These are phyloP conservation scores for Ceratina calcarata DNA, from an alignment of 1,140 invertebrate genomes.

Conservation along the genomic window DNA sequence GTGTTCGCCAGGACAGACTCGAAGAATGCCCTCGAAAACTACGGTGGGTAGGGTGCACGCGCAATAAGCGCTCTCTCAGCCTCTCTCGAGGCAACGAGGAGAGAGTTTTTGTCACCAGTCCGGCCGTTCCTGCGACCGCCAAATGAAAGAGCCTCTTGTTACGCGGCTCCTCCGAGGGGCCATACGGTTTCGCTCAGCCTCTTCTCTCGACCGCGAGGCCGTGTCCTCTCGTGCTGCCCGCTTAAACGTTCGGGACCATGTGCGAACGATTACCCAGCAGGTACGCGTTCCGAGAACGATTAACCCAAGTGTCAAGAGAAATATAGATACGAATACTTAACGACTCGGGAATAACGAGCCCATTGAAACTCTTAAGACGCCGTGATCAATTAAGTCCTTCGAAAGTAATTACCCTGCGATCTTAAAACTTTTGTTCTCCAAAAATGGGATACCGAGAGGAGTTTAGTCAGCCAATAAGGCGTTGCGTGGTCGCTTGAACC, in stretches of 20 bases:
- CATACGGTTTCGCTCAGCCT: conserved; percentile 41
- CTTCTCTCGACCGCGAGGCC: neutral
- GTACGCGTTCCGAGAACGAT: too few relatives aligned
- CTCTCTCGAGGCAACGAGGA: conserved; percentile 40
- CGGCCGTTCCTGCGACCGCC: conserved; percentile 20
- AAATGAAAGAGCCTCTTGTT: conserved; percentile 77
- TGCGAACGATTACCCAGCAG: too few relatives aligned
- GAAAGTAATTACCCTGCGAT: neutral
- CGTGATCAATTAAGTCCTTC: neutral
- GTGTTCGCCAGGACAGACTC: neutral
- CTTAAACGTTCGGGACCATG: too few relatives aligned
- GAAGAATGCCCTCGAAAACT: conserved; percentile 1
- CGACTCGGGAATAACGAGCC: too few relatives aligned
- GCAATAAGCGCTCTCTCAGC: conserved; percentile 23
- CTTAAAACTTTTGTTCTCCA: too few relatives aligned
- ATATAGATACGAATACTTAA: too few relatives aligned
- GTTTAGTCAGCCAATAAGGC: too few relatives aligned
- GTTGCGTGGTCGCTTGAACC: neutral
- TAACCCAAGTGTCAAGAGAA: too few relatives aligned
- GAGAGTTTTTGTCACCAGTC: conserved; percentile 52
- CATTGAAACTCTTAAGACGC: too few relatives aligned
- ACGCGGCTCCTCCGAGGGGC: conserved; percentile 20
- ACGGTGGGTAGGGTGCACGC: neutral
- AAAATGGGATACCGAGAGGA: too few relatives aligned
- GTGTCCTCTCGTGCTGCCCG: neutral